Evolutionary conservation across 2,888 invertebrate species (phyloP).

Genomic region (Synergus gifuensis): DNA sequence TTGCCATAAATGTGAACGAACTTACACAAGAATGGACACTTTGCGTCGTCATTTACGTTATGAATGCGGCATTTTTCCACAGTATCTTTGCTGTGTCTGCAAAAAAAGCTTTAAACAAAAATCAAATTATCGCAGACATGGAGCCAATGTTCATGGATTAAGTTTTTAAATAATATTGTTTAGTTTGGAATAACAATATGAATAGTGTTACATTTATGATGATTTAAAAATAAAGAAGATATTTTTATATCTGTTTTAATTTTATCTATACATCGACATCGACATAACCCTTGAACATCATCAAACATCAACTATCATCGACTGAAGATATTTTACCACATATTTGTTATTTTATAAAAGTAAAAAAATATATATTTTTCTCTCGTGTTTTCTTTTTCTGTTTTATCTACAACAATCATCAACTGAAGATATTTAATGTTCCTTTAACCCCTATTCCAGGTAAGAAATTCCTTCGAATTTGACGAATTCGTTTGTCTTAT

Average conservation of each 20-base stretch:
- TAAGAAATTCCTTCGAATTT: neutral
- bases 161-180: neutral
- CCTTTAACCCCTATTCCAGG: neutral
- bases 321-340: conserved; percentile 10
- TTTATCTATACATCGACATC: neutral
- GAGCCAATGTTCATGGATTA: conserved; percentile 50
- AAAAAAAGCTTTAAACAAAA: conserved; percentile 84
- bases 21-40: conserved; percentile 82
- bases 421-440: conserved; percentile 22
- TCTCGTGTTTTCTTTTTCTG: neutral
- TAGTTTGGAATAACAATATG: neutral
- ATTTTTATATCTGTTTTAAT: neutral
- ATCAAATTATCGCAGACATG: conserved; percentile 72
- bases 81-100: conserved; percentile 86
- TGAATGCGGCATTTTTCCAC: conserved; percentile 86
- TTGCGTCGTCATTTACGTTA: conserved; percentile 87
- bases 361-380: conserved; percentile 20
- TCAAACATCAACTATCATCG: neutral
- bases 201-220: neutral
- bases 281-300: conserved; percentile 6
- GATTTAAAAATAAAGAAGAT: conserved; percentile 12
- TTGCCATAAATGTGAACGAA: conserved; percentile 65
- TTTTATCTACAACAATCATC: neutral
- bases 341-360: conserved; percentile 29
- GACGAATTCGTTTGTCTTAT: neutral